A percentile compares a stretch with the other conserved stretches of the same genome.
Evolutionary conservation across 2,888 invertebrate species (phyloP).

Genomic region (Tiliacea citrago): DNA sequence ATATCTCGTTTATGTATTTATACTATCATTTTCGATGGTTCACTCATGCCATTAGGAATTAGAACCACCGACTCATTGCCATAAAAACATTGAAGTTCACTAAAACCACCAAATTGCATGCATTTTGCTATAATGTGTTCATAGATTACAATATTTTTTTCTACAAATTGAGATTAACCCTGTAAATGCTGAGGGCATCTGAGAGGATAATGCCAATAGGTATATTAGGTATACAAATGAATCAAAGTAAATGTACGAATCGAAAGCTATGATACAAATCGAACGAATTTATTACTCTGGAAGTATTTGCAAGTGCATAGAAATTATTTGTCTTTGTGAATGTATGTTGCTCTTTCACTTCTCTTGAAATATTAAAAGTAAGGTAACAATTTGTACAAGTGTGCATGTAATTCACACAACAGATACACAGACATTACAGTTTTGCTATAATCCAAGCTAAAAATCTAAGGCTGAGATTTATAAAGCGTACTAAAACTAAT

Average conservation of each 20-base stretch:
- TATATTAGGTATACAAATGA: conserved; percentile 13
- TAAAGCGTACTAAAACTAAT: not conserved
- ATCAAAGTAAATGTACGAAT: not conserved
- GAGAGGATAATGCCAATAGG: not conserved
- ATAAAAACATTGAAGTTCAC: conserved; percentile 25
- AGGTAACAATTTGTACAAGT: not conserved
- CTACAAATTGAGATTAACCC: conserved; percentile 16
- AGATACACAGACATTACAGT: not conserved
- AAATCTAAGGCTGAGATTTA: not conserved
- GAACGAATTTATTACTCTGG: not conserved
- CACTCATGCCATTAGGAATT: conserved; percentile 45
- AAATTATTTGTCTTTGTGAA: not conserved
- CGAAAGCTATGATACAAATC: conserved; percentile 1
- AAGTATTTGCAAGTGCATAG: not conserved
- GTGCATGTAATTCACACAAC: not conserved
- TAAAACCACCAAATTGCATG: conserved; percentile 10
- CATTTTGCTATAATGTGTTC: conserved; percentile 40
- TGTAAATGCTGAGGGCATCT: not conserved
- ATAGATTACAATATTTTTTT: conserved; percentile 5
- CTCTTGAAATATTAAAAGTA: not conserved
- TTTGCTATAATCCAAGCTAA: not conserved
- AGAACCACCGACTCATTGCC: conserved; percentile 62
- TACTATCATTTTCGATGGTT: conserved; percentile 7
- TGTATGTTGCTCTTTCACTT: not conserved
- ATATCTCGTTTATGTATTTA: not conserved